phyloP scores from a whole-genome alignment of 2,797 vertebrate genomes.

The Crocidura indochinensis region DNA sequence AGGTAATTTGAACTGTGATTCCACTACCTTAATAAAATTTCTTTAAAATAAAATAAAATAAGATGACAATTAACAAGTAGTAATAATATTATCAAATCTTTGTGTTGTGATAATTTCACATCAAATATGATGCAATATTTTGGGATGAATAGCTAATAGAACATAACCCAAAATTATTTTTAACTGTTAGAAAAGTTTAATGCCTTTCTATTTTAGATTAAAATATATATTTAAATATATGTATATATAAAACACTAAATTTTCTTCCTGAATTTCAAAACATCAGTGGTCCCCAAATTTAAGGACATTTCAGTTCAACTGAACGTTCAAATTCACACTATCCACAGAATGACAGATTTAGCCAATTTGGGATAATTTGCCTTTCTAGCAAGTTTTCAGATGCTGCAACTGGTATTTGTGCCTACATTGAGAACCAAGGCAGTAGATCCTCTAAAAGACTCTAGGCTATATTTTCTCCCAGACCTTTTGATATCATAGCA shows the following conservation, averaged over 20 bases:
- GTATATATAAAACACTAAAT: neutral
- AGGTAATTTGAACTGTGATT: neutral
- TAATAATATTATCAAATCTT: conserved; percentile 2
- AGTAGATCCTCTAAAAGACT: neutral
- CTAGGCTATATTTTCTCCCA: neutral
- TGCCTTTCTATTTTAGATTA: conserved; percentile 7
- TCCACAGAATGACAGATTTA: neutral
- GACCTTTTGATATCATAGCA: neutral
- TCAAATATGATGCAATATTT: neutral
- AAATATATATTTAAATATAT: neutral
- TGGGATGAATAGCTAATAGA: neutral
- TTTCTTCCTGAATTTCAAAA: conserved; percentile 6
- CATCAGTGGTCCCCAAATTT: neutral
- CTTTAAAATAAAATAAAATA: conserved; percentile 7
- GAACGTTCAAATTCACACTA: neutral
- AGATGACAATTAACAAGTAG: neutral
- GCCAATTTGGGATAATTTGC: fast-evolving
- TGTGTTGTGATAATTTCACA: neutral
- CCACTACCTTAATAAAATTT: neutral
- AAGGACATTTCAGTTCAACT: neutral
- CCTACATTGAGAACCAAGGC: neutral
- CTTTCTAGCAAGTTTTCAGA: neutral
- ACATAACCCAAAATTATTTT: neutral
- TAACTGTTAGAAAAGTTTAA: neutral
- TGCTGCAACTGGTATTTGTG: neutral